Evolutionary conservation across 37 sponge, comb jelly and placozoan species (phyloP).

Genomic region (Theonella swinhoei): DNA sequence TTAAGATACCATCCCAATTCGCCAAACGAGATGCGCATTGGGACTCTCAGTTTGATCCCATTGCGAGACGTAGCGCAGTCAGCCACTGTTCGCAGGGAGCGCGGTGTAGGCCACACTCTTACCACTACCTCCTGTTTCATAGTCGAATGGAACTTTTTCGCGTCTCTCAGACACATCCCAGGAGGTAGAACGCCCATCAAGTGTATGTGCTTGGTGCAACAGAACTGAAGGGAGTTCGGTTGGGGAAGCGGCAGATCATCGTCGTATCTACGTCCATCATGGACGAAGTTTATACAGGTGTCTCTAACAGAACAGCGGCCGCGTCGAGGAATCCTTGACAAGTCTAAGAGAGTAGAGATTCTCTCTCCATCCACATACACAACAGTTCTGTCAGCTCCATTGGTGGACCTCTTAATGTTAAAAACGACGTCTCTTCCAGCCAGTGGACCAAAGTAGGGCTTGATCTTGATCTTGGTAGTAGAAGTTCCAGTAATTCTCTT

Average conservation of each 20-base stretch:
- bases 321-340: background rate
- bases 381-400: no score
- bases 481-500: background rate
- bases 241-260: background rate
- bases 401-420: conserved; percentile 15
- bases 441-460: conserved; percentile 66
- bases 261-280: conserved; percentile 4
- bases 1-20: conserved; percentile 74
- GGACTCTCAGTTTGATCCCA: conserved; percentile 30
- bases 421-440: conserved; percentile 62
- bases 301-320: conserved; percentile 32
- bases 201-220: conserved; percentile 44
- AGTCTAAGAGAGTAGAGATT: background rate
- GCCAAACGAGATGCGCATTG: conserved; percentile 7
- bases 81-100: background rate
- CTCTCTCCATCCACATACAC: background rate
- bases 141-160: background rate
- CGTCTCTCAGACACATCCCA: background rate
- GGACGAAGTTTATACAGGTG: conserved; percentile 54
- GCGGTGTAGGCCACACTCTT: conserved; percentile 25
- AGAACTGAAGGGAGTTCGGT: conserved; percentile 52
- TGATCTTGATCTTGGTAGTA: conserved; percentile 9
- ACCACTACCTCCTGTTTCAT: conserved; percentile 19
- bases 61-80: conserved; percentile 10
- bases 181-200: background rate